Base-by-base conservation (phyloP, 2,113 vertebrate genomes). In the Sarotherodon lohbergeri region DNA sequence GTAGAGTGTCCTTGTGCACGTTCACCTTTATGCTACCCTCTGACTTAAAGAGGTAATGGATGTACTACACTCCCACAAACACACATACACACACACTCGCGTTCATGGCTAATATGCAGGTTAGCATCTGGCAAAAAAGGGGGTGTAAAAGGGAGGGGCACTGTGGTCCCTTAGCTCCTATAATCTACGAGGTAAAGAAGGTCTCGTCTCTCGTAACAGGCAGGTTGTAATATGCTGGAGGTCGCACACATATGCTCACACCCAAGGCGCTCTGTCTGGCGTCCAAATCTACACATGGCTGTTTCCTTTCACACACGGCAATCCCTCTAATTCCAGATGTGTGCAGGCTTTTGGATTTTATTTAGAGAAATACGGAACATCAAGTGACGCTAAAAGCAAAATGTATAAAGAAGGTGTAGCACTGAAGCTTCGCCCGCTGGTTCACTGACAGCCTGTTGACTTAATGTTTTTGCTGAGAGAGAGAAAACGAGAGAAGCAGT, bases 111-210 rank as follows among this genome's bases (percentile, higher is more conserved):
- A 92, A 91, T 91, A 81, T 88, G 82, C 91, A 93, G 86, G 93
- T 92, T 93, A 91, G 88, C 92, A 92, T 94, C 91, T 95, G 93
- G 90, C 89, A 86, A 34, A 85, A 84, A 86, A 19, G 55, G 39
- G n/a, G 78, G 59, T 66, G 66, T 81, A 66, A 86, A 82, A 57
- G 89, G 91, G 89, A 91, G 91, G 93, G 83, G 87, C 73, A 3
- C 4, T 83, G 78, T 83, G 91, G 91, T 94, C 92, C 88, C 90
- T 82, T 4, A 66, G 90, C 89, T 46, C 85, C 93, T 93, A 87
- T 95, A 95, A 94, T 94, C 92, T 92, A 16, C 39, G 87, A 93
- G 92, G 88, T 93, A 91, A 93, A 87, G 83, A 93, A 90, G 89
- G 91, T 91, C 85, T 86, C 59, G 81, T 82, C 76, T 90, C 86